Base-by-base conservation (phyloP, 2,888 invertebrate species). In the Lagria hirta region DNA sequence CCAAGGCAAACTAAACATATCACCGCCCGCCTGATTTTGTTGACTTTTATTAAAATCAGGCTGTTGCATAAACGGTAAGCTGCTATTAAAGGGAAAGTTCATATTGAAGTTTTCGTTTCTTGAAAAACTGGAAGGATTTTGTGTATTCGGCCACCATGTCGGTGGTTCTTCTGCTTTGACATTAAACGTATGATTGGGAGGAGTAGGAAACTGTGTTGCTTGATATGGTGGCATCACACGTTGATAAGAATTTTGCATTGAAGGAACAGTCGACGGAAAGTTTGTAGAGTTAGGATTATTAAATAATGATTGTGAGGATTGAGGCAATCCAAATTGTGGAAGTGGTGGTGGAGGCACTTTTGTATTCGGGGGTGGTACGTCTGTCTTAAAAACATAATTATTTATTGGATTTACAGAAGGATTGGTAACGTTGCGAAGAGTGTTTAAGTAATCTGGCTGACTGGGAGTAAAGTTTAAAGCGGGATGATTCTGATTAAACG, bases 1-100 rank as follows among this genome's bases (percentile, higher is more conserved):
- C 64, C 65, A 66, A 10, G 60, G 58, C 4, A 58, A 54, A 43
- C 49, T 55, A 41, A 62, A 65, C 38, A 66, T 54, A 30, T 61
- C 61, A 3, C 57, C 54, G 4, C 46, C 51, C 4, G 49, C 51
- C 14, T 43, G 43, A 14, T 47, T 48, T 14, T 43, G 49, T 17
- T 42, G 23, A 1, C 12, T 7, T 29, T 44, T 44, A 33, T 21
- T 33, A 22, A 17, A 47, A 26, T 47, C 42, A 2, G 29, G n/a
- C 16, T 6, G 21, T 32, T 20, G 36, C 17, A 29, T 8, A 18
- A 34, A 46, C 2, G 29, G 18, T 17, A 38, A 12, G 16, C 38
- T 44, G 16, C 16, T 29, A 11, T 28, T 23, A 17, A 35, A 41
- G 4, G 35, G 17, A 16, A 41, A 41, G 13, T 27, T 32, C 12